Percentiles rank a stretch among this genome's conserved stretches.
phyloP scores from a whole-genome alignment of 35 echinoderm and acorn worm species.

The Stichopus chloronotus region DNA sequence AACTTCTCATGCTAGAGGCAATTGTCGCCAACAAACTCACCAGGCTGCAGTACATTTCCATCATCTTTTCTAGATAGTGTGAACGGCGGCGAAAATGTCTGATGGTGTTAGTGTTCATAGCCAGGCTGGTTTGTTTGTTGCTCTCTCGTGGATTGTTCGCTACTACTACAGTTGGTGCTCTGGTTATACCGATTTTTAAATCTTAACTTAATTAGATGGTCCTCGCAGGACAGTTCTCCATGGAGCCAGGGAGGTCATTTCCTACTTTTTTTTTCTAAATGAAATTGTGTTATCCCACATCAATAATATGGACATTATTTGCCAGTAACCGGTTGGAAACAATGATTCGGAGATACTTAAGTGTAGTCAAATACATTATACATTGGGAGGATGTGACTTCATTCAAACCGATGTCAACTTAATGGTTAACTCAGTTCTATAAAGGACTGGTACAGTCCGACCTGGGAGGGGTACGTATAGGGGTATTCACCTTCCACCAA shows the following conservation, averaged over 20 bases:
- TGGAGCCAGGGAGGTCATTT: constrained; percentile 20
- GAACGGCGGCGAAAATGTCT: background rate
- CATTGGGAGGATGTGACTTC: background rate
- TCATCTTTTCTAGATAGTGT: background rate
- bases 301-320: no score
- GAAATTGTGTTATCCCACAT: background rate
- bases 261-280: background rate
- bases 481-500: no score
- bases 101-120: background rate
- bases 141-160: background rate
- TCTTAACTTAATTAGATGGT: constrained; percentile 22
- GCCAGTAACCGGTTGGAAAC: no score
- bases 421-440: background rate
- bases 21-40: background rate
- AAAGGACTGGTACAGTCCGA: no score
- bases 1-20: background rate
- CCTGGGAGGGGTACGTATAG: no score
- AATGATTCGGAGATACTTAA: background rate
- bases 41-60: background rate
- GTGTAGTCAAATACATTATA: background rate
- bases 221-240: constrained; percentile 30
- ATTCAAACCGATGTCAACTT: background rate
- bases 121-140: background rate
- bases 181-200: background rate
- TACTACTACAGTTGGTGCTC: background rate